Evolutionary conservation across 2,888 invertebrate genomes (phyloP), one percentile per base, ranked within the genome.

Genomic region (Tenthredo scrophulariae): DNA sequence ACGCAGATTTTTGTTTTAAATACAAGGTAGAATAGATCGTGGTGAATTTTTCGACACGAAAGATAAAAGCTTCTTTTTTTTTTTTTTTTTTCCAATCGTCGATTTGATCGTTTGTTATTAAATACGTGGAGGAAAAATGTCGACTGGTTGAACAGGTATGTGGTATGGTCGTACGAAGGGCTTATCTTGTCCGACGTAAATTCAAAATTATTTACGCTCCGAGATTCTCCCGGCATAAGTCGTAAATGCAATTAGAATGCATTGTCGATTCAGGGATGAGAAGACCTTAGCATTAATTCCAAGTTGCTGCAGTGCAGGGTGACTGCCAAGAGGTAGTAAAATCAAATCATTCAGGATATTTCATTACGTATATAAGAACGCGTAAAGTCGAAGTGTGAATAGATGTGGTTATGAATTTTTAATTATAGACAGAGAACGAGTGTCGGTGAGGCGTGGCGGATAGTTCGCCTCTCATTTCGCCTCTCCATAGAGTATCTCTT

Each of bases 161-260:
- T 43, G 43, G 26, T n/a, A 40, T n/a, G 18, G 2, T 50, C 29
- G 50, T 33, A 33, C 77, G 50, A 1, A 33, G 22, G 22, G 22
- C 72, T 74, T 74, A 74, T 74, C 72, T 74, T 43, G n/a, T 77
- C 33, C 33, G 77, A 77, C 77, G 50, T 77, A 77, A 77, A 77
- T 77, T 77, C 33, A 2, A 77, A 77, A 77, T 77, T 50, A 77
- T 77, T 50, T 77, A 77, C 75, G 75, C 50, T 50, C 75, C 29
- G 33, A 54, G 15, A 77, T 50, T 33, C 15, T 50, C 22, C 9
- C 6, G 75, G 46, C 29, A 22, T 40, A 13, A 26, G 50, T 77
- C 77, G 77, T 77, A 77, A 77, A 77, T 77, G 77, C 77, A 77
- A 77, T 77, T 77, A 77, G 54, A 29, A 77, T 77, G 46, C 33